Evolutionary conservation across 2,888 invertebrate species (phyloP).

Genomic region (Phalangium opilio): DNA sequence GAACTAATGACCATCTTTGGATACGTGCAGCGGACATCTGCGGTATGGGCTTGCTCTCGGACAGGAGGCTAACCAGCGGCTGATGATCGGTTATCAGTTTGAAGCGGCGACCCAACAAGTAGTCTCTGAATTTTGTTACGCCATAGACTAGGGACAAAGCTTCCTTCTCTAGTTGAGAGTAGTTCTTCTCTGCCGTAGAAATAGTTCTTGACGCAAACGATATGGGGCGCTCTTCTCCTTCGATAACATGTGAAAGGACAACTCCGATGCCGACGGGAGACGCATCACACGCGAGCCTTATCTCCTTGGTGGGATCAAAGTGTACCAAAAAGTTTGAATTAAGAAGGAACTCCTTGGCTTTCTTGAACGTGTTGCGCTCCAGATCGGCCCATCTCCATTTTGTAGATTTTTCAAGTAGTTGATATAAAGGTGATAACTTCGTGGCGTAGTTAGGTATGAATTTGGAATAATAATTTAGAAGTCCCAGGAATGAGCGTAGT

Average conservation of each 20-base stretch:
- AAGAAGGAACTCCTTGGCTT: slow-evolving; percentile 21
- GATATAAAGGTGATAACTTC: slow-evolving; percentile 20
- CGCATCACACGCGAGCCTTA: slow-evolving; percentile 30
- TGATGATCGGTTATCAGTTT: slow-evolving; percentile 31
- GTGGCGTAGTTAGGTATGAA: slow-evolving; percentile 22
- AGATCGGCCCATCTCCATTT: slow-evolving; percentile 16
- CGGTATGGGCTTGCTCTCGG: slow-evolving; percentile 16
- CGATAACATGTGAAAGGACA: slow-evolving; percentile 24
- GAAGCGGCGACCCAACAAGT: slow-evolving; percentile 30
- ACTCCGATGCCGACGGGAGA: slow-evolving; percentile 24
- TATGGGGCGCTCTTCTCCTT: slow-evolving; percentile 29
- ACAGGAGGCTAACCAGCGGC: slow-evolving; percentile 24
- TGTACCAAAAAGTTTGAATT: slow-evolving; percentile 23
- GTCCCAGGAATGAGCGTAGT: slow-evolving; percentile 22
- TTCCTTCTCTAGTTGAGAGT: slow-evolving; percentile 23
- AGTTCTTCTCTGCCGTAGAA: slow-evolving; percentile 17
- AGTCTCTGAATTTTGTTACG: slow-evolving; percentile 30
- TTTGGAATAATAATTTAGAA: slow-evolving; percentile 23
- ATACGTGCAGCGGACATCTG: slow-evolving; percentile 24
- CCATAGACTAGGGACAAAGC: slow-evolving; percentile 30
- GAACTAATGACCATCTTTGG: slow-evolving; percentile 23
- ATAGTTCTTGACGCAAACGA: slow-evolving; percentile 21
- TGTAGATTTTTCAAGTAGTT: slow-evolving; percentile 16
- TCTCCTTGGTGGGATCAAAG: slow-evolving; percentile 24
- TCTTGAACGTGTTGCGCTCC: slow-evolving; percentile 17